These are phyloP conservation scores for Trichonephila clavata DNA, from an alignment of 1,140 invertebrate species.

Conservation along the genomic window DNA sequence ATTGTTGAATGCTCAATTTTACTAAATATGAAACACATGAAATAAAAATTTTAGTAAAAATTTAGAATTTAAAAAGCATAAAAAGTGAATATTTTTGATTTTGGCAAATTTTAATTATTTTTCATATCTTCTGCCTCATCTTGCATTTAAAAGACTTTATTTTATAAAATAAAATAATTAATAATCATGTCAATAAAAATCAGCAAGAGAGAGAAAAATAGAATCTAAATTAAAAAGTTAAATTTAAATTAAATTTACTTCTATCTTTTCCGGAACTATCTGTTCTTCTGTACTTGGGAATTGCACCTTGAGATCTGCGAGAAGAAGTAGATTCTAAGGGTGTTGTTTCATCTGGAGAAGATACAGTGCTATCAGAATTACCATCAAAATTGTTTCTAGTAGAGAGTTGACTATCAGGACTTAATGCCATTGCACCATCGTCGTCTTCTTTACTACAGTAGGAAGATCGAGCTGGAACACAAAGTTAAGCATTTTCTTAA, in stretches of 20 bases:
- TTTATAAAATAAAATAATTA: too few species aligned
- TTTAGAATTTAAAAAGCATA: too few species aligned
- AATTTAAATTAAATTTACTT: background rate
- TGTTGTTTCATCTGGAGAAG: constrained; percentile 77
- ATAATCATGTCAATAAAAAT: too few species aligned
- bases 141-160: too few species aligned
- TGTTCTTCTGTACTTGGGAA: constrained; percentile 67
- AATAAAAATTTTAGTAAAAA: too few species aligned
- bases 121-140: too few species aligned
- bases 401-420: constrained; percentile 61
- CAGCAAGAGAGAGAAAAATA: too few species aligned
- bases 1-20: too few species aligned
- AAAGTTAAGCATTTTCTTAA: background rate
- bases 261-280: constrained; percentile 51
- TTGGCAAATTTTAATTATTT: too few species aligned
- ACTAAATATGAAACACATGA: too few species aligned
- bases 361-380: constrained; percentile 76
- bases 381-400: constrained; percentile 80
- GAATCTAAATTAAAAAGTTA: too few species aligned
- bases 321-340: constrained; percentile 72
- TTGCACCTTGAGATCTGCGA: constrained; percentile 62
- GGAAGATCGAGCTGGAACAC: constrained; percentile 34
- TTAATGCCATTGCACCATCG: constrained; percentile 39
- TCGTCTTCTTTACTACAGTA: constrained; percentile 62
- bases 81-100: too few species aligned